phyloP scores from a whole-genome alignment of 2,797 vertebrate genomes.

The Tarsius wallacei region DNA sequence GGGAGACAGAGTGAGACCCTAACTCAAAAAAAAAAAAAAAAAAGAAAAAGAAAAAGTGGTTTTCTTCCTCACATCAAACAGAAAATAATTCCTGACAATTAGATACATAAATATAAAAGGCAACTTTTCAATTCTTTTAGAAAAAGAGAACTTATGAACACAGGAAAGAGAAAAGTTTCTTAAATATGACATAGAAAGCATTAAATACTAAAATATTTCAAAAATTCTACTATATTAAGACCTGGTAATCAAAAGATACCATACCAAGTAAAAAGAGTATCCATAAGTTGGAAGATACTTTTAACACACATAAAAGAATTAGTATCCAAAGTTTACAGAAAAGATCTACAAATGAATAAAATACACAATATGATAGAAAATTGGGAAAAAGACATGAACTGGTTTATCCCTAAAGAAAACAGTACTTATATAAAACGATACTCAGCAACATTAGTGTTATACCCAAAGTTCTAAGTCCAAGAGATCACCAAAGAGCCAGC shows the following conservation, averaged over 20 bases:
- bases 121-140: constrained; percentile 2
- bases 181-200: not conserved
- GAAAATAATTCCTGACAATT: constrained; percentile 15
- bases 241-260: not conserved
- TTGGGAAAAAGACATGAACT: not conserved
- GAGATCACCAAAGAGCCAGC: too few relatives aligned
- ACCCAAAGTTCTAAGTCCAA: too few relatives aligned
- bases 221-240: not conserved
- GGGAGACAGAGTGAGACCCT: too few relatives aligned
- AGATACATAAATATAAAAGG: constrained; percentile 5
- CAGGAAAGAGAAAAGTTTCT: too few relatives aligned
- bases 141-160: not conserved
- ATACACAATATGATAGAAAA: not conserved
- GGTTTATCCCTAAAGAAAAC: constrained; percentile 10
- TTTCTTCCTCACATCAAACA: not conserved
- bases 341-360: constrained; percentile 9
- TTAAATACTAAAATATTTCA: not conserved
- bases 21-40: too few relatives aligned
- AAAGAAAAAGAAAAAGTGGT: not conserved
- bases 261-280: not conserved
- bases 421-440: not conserved
- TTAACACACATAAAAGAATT: not conserved
- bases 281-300: not conserved
- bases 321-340: constrained; percentile 2
- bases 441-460: too few relatives aligned